Evolutionary conservation across 2,888 invertebrate genomes (phyloP), one percentile per base, ranked within the genome.

Genomic region (Syrphus vitripennis): DNA sequence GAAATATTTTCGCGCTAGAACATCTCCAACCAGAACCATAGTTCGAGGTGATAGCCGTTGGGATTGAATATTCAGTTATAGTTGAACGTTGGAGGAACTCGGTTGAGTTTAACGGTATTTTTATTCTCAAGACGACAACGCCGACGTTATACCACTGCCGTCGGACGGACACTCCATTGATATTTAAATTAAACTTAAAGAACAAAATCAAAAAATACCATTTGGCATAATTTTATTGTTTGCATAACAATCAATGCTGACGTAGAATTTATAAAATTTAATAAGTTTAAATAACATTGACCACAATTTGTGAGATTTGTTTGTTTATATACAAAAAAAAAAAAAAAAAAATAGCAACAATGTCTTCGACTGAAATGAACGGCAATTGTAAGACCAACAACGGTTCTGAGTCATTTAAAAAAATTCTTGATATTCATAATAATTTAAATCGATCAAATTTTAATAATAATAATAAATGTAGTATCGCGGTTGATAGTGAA

Each of bases 381-480:
- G 79, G 57, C 19, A 29, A 14, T 53, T 40, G 26, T 5, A 72
- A 40, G 16, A 21, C 71, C 5, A 57, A 29, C 10, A 74, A 69
- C 42, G 63, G 55, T 16, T 61, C 76, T 9, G 72, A 72, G 14
- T 63, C 86, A 16, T 69, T 74, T 48, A 63, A 80, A n/a, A 86
- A 86, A 59, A 76, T 81, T 57, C 82, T 88, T 50, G 86, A 88
- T 83, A 87, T 88, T 83, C 88, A 88, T 34, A 88, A 88, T 67
- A 84, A 88, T 87, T 80, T 88, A 34, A 88, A 80, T 31, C 61
- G 74, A 53, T 50, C 63, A 24, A 87, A 82, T 87, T 82, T 90
- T 76, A 90, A 91, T 76, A 91, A 91, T 31, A 91, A 91, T 42
- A 90, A 90, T 70, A 90, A 81, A 61, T 65, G 89, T 45, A 88